These are phyloP conservation scores for Trichonephila clavipes DNA, from an alignment of 1,140 invertebrate species.

Conservation along the genomic window DNA sequence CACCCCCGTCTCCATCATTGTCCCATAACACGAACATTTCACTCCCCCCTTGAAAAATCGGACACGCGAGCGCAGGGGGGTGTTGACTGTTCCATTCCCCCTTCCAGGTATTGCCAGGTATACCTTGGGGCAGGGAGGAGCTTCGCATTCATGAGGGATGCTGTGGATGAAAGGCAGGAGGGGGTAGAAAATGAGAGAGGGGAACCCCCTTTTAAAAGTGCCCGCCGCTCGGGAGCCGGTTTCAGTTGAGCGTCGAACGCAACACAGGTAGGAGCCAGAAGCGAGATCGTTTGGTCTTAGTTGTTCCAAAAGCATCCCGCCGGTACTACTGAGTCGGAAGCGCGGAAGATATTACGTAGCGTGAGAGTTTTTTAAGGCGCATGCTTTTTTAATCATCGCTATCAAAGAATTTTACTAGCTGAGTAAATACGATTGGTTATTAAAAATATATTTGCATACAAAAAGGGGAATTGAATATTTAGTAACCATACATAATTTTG, in stretches of 20 bases:
- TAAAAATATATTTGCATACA: too few relatives aligned
- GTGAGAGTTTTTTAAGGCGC: too few relatives aligned
- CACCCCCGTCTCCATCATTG: conserved; percentile 55
- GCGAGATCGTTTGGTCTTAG: not conserved
- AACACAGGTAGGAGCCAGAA: not conserved
- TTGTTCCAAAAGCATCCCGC: not conserved
- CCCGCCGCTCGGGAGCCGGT: conserved; percentile 59
- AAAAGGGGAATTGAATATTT: too few relatives aligned
- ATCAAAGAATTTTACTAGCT: too few relatives aligned
- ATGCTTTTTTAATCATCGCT: too few relatives aligned
- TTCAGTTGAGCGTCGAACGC: conserved; percentile 31
- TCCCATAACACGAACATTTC: conserved; percentile 70
- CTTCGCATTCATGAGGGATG: conserved; percentile 68
- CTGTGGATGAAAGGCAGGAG: not conserved
- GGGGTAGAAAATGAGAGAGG: conserved; percentile 1
- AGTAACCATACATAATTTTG: too few relatives aligned
- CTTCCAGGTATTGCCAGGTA: conserved; percentile 31
- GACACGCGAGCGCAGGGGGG: conserved; percentile 69
- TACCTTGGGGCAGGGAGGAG: conserved; percentile 62
- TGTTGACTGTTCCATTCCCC: not conserved
- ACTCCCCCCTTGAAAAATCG: conserved; percentile 64
- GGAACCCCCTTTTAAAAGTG: conserved; percentile 16
- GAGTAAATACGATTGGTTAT: too few relatives aligned
- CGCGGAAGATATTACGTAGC: not conserved
- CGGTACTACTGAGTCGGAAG: not conserved